Conservation (phyloP, 1,140 invertebrate genomes). For the Papilio dardanus region DNA sequence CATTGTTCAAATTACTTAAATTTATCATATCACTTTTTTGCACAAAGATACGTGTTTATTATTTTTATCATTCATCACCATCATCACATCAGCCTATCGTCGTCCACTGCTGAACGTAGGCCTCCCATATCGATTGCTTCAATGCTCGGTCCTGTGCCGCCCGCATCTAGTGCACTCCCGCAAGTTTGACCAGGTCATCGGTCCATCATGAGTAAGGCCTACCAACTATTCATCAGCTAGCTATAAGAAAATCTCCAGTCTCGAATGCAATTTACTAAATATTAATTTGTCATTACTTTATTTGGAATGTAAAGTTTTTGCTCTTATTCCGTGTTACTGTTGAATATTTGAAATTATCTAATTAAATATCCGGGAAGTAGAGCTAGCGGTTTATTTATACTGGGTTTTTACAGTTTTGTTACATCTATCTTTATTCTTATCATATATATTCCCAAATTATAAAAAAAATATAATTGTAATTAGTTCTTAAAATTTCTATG, state of each 20-base stretch:
- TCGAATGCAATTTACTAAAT: too few species aligned
- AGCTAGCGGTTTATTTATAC: not conserved
- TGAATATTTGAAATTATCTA: conserved; percentile 1
- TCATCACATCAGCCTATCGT: too few species aligned
- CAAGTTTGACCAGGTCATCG: too few species aligned
- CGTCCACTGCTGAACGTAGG: too few species aligned
- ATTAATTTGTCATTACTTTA: too few species aligned
- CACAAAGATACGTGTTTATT: not conserved
- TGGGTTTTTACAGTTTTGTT: conserved; percentile 7
- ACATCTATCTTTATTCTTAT: not conserved
- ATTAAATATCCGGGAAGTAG: not conserved
- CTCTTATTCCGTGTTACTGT: not conserved
- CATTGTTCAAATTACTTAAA: not conserved
- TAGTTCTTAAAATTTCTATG: not conserved
- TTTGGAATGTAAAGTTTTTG: not conserved
- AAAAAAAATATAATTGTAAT: not conserved
- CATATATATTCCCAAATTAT: not conserved
- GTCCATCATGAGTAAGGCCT: too few species aligned
- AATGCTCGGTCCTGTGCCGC: too few species aligned
- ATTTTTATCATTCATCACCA: conserved; percentile 2
- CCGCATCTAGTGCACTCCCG: too few species aligned
- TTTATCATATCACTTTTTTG: not conserved
- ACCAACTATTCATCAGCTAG: too few species aligned
- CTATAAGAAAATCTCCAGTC: too few species aligned
- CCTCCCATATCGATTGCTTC: too few species aligned